These are phyloP conservation scores for Carcina quercana DNA, from an alignment of 2,888 invertebrate species.

Conservation along the genomic window DNA sequence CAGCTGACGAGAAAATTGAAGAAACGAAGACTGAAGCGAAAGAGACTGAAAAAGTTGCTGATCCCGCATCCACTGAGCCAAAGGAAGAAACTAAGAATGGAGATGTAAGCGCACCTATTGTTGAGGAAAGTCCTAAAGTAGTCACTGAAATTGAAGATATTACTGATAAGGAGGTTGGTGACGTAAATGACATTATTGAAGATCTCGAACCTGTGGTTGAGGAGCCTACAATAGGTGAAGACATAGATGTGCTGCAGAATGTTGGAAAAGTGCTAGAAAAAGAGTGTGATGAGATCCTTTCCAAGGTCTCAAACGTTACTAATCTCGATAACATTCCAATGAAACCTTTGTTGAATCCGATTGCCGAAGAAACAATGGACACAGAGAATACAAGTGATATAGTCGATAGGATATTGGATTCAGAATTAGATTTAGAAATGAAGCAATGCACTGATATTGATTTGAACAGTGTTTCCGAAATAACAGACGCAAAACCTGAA, in stretches of 20 bases:
- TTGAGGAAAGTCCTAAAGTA: slow-evolving; percentile 29
- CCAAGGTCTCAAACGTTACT: slow-evolving; percentile 63
- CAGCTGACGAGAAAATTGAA: slow-evolving; percentile 26
- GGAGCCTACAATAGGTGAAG: slow-evolving; percentile 41
- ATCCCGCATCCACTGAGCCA: slow-evolving; percentile 30
- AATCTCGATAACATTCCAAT: slow-evolving; percentile 54
- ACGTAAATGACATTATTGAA: slow-evolving; percentile 42
- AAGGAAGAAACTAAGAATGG: slow-evolving; percentile 25
- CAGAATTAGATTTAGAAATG: slow-evolving; percentile 51
- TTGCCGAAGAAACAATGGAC: slow-evolving; percentile 55
- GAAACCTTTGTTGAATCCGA: slow-evolving; percentile 51
- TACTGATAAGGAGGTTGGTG: slow-evolving; percentile 36
- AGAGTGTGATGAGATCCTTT: slow-evolving; percentile 65
- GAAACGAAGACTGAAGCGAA: slow-evolving; percentile 37
- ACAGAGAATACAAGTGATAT: slow-evolving; percentile 52
- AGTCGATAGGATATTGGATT: slow-evolving; percentile 56
- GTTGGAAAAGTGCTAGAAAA: slow-evolving; percentile 60
- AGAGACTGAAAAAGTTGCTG: slow-evolving; percentile 45
- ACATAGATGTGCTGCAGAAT: slow-evolving; percentile 53
- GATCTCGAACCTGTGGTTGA: slow-evolving; percentile 52
- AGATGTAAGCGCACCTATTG: slow-evolving; percentile 22
- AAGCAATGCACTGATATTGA: slow-evolving; percentile 39
- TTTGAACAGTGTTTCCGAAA: slow-evolving; percentile 28
- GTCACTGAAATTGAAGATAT: slow-evolving; percentile 53
- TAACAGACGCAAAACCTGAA: slow-evolving; percentile 20